Percentiles rank a stretch among this genome's conserved stretches.
Evolutionary conservation across 2,797 vertebrate genomes (phyloP).

Genomic region (Halcyon chelicuti): DNA sequence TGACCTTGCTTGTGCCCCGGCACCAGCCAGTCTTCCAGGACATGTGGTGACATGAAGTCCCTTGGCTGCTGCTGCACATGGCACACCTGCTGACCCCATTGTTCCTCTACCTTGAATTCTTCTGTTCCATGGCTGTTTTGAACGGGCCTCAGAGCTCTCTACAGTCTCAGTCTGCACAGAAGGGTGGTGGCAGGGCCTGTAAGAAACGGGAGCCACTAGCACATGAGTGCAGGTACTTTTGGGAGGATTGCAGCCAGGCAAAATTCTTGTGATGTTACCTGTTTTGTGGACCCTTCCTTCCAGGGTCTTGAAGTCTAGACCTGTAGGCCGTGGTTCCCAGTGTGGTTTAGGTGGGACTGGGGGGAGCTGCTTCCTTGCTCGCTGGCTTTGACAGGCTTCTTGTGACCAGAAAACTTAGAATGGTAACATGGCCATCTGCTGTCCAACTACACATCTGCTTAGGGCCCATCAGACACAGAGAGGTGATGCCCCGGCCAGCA

Average conservation of each 20-base stretch:
- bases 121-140: not conserved
- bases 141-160: accelerated
- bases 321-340: too few relatives aligned
- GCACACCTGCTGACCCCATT: accelerated
- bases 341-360: not conserved
- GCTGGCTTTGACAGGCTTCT: not conserved
- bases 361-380: accelerated
- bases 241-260: accelerated
- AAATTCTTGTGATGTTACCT: not conserved
- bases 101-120: not conserved
- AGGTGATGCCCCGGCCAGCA: not conserved
- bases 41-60: accelerated
- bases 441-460: accelerated
- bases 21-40: not conserved
- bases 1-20: accelerated
- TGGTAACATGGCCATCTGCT: accelerated
- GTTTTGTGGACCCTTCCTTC: not conserved
- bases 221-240: accelerated
- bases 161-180: not conserved
- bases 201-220: not conserved
- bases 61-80: not conserved
- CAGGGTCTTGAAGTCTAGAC: not conserved
- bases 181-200: not conserved
- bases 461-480: not conserved
- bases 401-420: not conserved